Evolutionary conservation across 2,797 vertebrate genomes (phyloP).

Genomic region (Sandelia bainsii): DNA sequence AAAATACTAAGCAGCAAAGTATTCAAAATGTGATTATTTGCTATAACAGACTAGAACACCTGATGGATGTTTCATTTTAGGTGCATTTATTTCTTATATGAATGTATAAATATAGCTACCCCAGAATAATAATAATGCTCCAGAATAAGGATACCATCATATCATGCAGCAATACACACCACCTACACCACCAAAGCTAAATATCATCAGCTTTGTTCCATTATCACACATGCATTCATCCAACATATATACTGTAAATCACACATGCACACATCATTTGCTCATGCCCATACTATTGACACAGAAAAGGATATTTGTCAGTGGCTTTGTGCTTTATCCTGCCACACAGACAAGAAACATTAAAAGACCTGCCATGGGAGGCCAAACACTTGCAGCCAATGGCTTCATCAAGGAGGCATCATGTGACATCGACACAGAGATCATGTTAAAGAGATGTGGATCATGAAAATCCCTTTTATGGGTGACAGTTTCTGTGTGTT

Average conservation of each 20-base stretch:
- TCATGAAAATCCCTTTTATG: slow-evolving; percentile 44
- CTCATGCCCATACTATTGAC: slow-evolving; percentile 14
- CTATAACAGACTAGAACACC: background rate
- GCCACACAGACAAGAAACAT: slow-evolving; percentile 47
- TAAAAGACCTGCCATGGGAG: slow-evolving; percentile 40
- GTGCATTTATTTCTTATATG: background rate
- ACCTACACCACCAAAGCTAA: slow-evolving; percentile 7
- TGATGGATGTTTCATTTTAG: background rate
- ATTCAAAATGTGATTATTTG: background rate
- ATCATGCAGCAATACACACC: background rate
- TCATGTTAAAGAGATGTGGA: slow-evolving; percentile 47
- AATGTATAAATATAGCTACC: background rate
- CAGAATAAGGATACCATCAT: background rate
- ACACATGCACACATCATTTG: slow-evolving; percentile 14
- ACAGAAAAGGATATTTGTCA: slow-evolving; percentile 24
- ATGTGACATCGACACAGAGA: slow-evolving; percentile 29
- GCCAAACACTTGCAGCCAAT: slow-evolving; percentile 25
- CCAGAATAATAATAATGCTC: no score
- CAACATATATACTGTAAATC: slow-evolving; percentile 8
- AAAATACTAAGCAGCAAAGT: background rate
- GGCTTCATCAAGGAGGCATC: slow-evolving; percentile 2
- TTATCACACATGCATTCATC: slow-evolving; percentile 33
- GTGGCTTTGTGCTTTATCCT: slow-evolving; percentile 48
- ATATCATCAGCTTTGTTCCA: slow-evolving; percentile 33
- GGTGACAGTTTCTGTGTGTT: background rate